phyloP scores from a whole-genome alignment of 1,140 invertebrate species.

The Colletes gigas region DNA sequence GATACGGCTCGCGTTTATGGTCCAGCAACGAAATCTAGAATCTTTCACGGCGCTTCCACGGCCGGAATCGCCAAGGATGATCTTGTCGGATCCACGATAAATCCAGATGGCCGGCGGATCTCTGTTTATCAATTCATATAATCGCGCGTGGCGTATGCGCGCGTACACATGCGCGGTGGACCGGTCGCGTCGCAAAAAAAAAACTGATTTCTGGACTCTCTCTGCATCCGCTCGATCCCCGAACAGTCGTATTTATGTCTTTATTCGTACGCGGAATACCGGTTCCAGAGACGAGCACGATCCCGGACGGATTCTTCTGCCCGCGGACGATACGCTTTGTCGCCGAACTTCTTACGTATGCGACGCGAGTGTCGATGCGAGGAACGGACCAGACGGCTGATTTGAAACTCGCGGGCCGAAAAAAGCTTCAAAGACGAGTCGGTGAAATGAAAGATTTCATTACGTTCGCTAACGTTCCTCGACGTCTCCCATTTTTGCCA shows the following conservation, averaged over 20 bases:
- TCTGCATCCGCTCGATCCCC: neutral
- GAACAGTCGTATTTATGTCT: constrained; percentile 52
- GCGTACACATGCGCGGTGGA: neutral
- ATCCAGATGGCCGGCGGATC: constrained; percentile 47
- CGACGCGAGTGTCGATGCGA: constrained; percentile 1
- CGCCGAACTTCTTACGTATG: constrained; percentile 33
- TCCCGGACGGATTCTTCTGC: constrained; percentile 23
- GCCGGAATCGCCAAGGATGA: constrained; percentile 34
- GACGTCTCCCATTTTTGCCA: constrained; percentile 29
- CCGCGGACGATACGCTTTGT: constrained; percentile 39
- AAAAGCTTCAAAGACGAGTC: constrained; percentile 4
- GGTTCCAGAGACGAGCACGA: constrained; percentile 27
- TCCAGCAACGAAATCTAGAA: constrained; percentile 11
- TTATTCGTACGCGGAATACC: constrained; percentile 50
- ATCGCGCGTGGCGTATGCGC: constrained; percentile 41
- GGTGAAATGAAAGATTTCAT: constrained; percentile 40
- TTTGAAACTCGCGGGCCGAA: constrained; percentile 29
- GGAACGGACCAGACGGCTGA: neutral
- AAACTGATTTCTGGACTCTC: constrained; percentile 52
- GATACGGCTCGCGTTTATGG: constrained; percentile 46
- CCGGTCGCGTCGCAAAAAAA: constrained; percentile 31
- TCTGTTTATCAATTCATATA: constrained; percentile 44
- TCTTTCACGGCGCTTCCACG: neutral
- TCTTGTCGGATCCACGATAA: constrained; percentile 43
- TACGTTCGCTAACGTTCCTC: neutral